Conservation (phyloP, 2,888 invertebrate species). For the Eucera pruinosa region DNA sequence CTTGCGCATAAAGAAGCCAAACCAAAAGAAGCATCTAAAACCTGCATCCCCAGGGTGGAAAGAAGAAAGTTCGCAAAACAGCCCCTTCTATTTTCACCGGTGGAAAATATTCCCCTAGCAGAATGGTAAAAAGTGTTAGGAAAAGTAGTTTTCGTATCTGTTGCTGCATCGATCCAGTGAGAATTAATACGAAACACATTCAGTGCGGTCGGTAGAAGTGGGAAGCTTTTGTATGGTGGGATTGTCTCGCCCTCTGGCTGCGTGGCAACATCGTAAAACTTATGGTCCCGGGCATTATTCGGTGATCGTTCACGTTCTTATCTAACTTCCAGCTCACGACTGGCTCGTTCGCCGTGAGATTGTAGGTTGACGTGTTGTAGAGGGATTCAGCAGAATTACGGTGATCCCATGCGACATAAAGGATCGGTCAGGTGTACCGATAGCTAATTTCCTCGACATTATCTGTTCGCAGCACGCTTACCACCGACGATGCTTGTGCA, state of each 20-base stretch:
- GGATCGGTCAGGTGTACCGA: slow-evolving; percentile 66
- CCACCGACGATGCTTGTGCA: slow-evolving; percentile 35
- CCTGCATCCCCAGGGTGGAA: too few relatives aligned
- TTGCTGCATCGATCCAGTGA: background rate
- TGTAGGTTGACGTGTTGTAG: slow-evolving; percentile 41
- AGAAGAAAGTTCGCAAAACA: background rate
- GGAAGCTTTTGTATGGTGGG: background rate
- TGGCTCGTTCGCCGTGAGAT: slow-evolving; percentile 42
- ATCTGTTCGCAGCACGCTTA: slow-evolving; percentile 65
- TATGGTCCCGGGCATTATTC: slow-evolving; percentile 12
- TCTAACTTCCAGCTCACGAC: slow-evolving; percentile 36
- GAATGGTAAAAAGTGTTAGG: background rate
- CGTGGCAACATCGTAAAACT: slow-evolving; percentile 2
- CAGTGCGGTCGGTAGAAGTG: background rate
- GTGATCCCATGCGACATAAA: slow-evolving; percentile 53
- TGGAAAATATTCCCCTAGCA: too few relatives aligned
- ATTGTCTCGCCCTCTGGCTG: background rate
- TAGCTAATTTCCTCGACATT: slow-evolving; percentile 68
- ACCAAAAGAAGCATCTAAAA: too few relatives aligned
- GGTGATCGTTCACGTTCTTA: slow-evolving; percentile 50
- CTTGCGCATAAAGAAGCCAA: too few relatives aligned
- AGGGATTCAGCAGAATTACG: slow-evolving; percentile 57
- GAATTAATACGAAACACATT: slow-evolving; percentile 11
- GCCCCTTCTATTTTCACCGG: background rate
- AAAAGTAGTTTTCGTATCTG: background rate